Evolutionary conservation across 2,113 vertebrate genomes (phyloP).

Genomic region (Columbina picui): DNA sequence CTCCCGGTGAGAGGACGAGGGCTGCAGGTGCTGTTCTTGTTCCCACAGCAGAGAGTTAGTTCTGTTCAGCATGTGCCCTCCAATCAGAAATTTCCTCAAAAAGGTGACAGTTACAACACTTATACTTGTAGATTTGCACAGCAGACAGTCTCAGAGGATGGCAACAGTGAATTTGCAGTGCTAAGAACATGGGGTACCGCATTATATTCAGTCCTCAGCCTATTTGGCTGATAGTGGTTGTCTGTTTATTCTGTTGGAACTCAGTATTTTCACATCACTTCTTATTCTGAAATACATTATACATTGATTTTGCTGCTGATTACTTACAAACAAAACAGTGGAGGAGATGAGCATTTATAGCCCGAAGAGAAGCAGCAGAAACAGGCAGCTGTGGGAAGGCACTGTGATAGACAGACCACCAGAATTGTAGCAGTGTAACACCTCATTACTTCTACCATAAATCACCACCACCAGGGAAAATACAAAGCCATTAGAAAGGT

Average conservation of each 20-base stretch:
- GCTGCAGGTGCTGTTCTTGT: too few relatives aligned
- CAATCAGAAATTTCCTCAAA: background rate
- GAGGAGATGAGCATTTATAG: background rate
- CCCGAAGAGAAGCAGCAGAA: background rate
- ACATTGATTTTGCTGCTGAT: background rate
- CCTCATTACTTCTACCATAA: background rate
- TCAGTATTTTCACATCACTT: background rate
- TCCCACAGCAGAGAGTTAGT: background rate
- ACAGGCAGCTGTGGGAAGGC: background rate
- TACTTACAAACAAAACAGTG: background rate
- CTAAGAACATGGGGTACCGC: background rate
- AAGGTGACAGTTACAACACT: background rate
- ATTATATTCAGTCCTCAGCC: background rate
- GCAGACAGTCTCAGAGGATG: background rate
- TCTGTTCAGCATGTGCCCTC: background rate
- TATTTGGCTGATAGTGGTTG: rapidly evolving
- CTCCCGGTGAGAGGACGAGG: background rate
- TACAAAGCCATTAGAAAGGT: background rate
- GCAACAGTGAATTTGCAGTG: rapidly evolving
- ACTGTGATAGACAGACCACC: rapidly evolving
- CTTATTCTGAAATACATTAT: background rate
- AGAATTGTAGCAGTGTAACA: background rate
- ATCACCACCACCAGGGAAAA: background rate
- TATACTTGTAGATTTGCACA: background rate
- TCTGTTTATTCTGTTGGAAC: background rate